phyloP scores from a whole-genome alignment of 2,888 invertebrate species.

The Kuschelorhynchus macadamiae region DNA sequence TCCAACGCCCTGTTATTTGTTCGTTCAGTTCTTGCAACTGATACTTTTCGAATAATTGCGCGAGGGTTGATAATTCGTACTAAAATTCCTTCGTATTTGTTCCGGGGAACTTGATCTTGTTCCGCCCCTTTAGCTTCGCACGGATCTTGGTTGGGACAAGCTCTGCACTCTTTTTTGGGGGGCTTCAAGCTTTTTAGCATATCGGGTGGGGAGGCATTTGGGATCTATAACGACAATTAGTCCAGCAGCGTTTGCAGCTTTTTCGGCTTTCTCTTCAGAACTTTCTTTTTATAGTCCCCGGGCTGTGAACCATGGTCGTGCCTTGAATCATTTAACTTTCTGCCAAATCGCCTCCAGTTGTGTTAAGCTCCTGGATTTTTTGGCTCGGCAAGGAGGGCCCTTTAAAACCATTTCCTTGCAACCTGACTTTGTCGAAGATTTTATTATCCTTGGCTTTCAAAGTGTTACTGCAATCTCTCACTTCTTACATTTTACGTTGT shows the following conservation, averaged over 20 bases:
- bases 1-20: no score
- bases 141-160: conserved; percentile 24
- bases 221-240: conserved; percentile 59
- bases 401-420: conserved; percentile 1
- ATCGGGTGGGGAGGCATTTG: conserved; percentile 50
- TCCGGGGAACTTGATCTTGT: conserved; percentile 3
- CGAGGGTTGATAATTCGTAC: conserved; percentile 12
- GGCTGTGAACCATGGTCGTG: conserved; percentile 63
- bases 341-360: conserved; percentile 36
- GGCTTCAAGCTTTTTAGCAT: conserved; percentile 15
- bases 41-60: conserved; percentile 47
- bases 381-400: neutral
- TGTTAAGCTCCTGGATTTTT: conserved; percentile 11
- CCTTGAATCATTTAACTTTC: conserved; percentile 62
- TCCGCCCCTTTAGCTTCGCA: neutral
- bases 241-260: conserved; percentile 62
- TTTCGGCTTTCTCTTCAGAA: conserved; percentile 59
- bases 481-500: neutral
- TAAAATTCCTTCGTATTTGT: conserved; percentile 16
- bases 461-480: neutral
- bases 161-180: conserved; percentile 29
- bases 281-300: conserved; percentile 60
- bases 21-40: conserved; percentile 42
- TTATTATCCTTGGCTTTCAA: neutral
- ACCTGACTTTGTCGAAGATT: neutral